Evolutionary conservation across 2,797 vertebrate genomes (phyloP).

Genomic region (Dromococcyx pavoninus): DNA sequence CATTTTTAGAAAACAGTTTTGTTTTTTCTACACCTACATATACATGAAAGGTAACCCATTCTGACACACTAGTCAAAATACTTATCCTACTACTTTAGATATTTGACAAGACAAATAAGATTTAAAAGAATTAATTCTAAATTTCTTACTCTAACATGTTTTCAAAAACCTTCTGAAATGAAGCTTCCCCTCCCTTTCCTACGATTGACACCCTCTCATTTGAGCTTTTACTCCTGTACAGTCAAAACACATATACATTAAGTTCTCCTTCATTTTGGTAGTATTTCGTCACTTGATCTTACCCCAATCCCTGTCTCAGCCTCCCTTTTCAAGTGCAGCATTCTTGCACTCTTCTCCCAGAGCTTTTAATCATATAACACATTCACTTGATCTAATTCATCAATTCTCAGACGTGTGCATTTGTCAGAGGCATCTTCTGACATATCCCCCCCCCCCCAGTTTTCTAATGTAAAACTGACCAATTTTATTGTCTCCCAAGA

Average conservation of each 20-base stretch:
- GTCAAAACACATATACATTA: rapidly evolving
- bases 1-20: neutral
- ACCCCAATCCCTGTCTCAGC: neutral
- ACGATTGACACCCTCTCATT: neutral
- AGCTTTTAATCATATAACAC: neutral
- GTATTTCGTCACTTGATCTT: neutral
- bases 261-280: neutral
- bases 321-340: neutral
- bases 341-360: neutral
- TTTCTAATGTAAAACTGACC: neutral
- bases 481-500: neutral
- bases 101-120: neutral
- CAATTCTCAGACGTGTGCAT: rapidly evolving
- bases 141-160: neutral
- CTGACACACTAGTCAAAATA: neutral
- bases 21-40: neutral
- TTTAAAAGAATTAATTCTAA: neutral
- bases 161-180: neutral
- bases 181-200: neutral
- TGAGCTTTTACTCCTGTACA: neutral
- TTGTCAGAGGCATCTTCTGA: neutral
- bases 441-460: neutral
- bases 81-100: neutral
- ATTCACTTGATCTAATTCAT: neutral
- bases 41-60: neutral